phyloP scores from a whole-genome alignment of 2,113 vertebrate species.

The Vidua chalybeata region DNA sequence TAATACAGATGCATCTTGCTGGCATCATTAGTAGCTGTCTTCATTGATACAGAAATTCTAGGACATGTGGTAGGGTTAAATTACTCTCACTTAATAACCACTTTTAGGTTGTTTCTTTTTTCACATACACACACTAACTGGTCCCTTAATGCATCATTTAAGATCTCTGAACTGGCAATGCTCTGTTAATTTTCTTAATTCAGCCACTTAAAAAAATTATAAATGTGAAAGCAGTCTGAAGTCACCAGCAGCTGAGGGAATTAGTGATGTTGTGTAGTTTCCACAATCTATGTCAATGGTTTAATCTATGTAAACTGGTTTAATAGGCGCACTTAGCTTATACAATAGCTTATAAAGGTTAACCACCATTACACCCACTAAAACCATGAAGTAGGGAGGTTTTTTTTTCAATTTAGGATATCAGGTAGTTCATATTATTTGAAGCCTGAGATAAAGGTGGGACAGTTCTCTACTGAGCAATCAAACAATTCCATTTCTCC shows the following conservation, averaged over 20 bases:
- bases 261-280: background rate
- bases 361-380: background rate
- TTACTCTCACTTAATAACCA: background rate
- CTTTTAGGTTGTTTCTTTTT: background rate
- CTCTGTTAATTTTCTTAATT: slow-evolving; percentile 55
- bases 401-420: background rate
- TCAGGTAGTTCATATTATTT: background rate
- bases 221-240: background rate
- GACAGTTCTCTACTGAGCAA: background rate
- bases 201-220: background rate
- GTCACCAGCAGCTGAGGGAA: background rate
- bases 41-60: slow-evolving; percentile 2
- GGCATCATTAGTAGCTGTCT: background rate
- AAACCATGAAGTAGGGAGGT: background rate
- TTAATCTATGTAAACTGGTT: background rate
- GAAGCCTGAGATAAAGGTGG: background rate
- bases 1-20: background rate
- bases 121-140: background rate
- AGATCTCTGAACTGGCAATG: background rate
- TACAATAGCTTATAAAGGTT: background rate
- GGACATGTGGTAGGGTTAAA: background rate
- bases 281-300: background rate
- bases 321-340: background rate
- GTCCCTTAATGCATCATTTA: slow-evolving; percentile 22
- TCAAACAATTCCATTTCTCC: background rate